These are phyloP conservation scores for Drosophila tristis DNA, from an alignment of 1,140 invertebrate species.

Conservation along the genomic window DNA sequence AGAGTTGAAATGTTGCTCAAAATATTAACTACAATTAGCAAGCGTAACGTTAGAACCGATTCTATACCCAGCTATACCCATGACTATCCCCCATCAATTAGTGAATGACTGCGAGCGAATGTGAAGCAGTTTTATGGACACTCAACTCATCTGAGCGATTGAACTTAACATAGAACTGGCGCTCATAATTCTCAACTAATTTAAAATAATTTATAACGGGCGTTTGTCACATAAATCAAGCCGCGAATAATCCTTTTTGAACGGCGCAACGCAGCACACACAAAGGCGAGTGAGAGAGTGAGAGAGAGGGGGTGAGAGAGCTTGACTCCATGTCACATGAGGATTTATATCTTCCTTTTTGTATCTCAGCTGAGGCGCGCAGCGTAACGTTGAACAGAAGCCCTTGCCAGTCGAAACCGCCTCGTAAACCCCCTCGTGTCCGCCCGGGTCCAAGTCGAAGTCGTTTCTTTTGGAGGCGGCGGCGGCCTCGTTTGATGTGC, in stretches of 20 bases:
- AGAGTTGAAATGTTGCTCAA: too few species aligned
- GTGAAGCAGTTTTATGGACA: conserved; percentile 11
- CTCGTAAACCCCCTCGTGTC: background rate
- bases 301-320: conserved; percentile 54
- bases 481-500: conserved; percentile 74
- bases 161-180: conserved; percentile 35
- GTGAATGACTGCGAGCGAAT: background rate
- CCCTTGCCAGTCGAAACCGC: conserved; percentile 12
- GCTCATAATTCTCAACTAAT: conserved; percentile 70
- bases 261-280: conserved; percentile 25
- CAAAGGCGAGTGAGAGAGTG: conserved; percentile 48
- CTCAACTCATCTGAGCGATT: conserved; percentile 6
- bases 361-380: conserved; percentile 52
- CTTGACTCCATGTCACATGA: conserved; percentile 77
- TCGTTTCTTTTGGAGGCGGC: conserved; percentile 14
- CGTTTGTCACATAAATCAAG: conserved; percentile 72
- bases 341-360: conserved; percentile 81
- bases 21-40: too few species aligned
- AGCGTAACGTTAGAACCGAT: too few species aligned
- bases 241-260: conserved; percentile 65
- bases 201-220: conserved; percentile 79
- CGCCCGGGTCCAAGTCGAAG: background rate
- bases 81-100: conserved; percentile 15
- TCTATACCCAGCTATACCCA: too few species aligned
- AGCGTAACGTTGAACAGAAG: conserved; percentile 66